Percentiles rank a stretch among this genome's conserved stretches.
phyloP scores from a whole-genome alignment of 2,797 vertebrate genomes.

The Paramormyrops hopkinsi region DNA sequence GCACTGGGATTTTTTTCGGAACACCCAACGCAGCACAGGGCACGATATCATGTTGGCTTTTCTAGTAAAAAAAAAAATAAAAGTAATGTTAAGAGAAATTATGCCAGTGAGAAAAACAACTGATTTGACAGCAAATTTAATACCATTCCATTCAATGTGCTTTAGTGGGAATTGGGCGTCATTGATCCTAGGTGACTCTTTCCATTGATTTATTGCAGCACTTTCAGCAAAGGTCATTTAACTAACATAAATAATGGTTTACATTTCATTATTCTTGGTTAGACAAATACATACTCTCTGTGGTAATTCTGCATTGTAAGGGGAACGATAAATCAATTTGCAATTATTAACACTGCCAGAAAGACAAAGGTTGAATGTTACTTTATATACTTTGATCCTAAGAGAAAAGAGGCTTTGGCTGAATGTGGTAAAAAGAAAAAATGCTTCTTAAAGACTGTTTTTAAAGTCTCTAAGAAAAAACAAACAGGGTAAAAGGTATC shows the following conservation, averaged over 20 bases:
- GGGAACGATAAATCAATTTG: neutral
- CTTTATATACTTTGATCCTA: neutral
- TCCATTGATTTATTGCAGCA: neutral
- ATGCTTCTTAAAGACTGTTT: neutral
- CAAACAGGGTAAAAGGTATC: neutral
- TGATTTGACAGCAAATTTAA: neutral
- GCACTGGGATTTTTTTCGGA: neutral
- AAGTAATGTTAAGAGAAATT: neutral
- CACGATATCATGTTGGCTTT: neutral
- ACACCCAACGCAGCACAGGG: neutral
- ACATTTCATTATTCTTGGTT: constrained; percentile 1
- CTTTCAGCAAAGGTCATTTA: constrained; percentile 7
- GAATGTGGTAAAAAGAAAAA: neutral
- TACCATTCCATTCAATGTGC: neutral
- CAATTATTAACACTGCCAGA: neutral
- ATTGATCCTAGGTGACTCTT: neutral
- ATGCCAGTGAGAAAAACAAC: neutral
- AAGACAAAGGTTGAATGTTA: neutral
- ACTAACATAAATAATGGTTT: neutral
- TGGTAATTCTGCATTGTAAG: neutral
- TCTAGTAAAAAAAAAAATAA: neutral
- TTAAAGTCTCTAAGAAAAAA: neutral
- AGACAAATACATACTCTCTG: neutral
- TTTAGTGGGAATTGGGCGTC: neutral
- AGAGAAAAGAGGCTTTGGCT: neutral